Evolutionary conservation across 2,113 vertebrate genomes (phyloP), one percentile per base, ranked within the genome.

Genomic region (Sylvia atricapilla): DNA sequence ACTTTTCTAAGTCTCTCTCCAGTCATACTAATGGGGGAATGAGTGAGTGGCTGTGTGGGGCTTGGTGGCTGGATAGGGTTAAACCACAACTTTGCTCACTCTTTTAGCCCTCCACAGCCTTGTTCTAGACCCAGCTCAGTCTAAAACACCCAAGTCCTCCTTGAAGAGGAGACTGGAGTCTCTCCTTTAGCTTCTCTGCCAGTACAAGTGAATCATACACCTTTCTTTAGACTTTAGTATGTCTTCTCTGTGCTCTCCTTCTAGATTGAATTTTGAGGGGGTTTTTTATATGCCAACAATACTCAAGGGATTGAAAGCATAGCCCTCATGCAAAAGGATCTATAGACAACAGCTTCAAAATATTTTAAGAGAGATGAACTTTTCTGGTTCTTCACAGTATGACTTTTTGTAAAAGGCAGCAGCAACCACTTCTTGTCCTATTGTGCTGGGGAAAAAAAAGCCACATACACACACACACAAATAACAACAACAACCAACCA

Each of bases 211-310:
- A 64, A 58, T 46, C 41, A 13, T 16, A 80, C 37, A 43, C 8
- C 23, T 64, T 39, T 33, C 60, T 70, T 19, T 15, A 41, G n/a
- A n/a, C n/a, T n/a, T n/a, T n/a, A n/a, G 0, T 6, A 3, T 0
- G 1, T 56, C 6, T 30, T 55, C 39, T 78, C 22, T 18, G 6
- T 46, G 31, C 14, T 62, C 10, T 73, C 49, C 46, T 69, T 69
- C 52, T 47, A 41, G 17, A 39, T 0, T 11, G 62, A 62, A 50
- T 43, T 88, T 55, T 46, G 43, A 44, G 18, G 9, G 11, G 2
- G 3, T 43, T 74, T 78, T 23, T 10, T 3, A 5, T 25, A n/a
- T 6, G 4, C 11, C 37, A 63, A 27, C 21, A 74, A n/a, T 35
- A 47, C 6, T 31, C 10, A 33, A 30, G 11, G 41, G 41, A 18